Evolutionary conservation across 37 sponge, comb jelly and placozoan species (phyloP).

Genomic region (Diacarnus erythraeanus): DNA sequence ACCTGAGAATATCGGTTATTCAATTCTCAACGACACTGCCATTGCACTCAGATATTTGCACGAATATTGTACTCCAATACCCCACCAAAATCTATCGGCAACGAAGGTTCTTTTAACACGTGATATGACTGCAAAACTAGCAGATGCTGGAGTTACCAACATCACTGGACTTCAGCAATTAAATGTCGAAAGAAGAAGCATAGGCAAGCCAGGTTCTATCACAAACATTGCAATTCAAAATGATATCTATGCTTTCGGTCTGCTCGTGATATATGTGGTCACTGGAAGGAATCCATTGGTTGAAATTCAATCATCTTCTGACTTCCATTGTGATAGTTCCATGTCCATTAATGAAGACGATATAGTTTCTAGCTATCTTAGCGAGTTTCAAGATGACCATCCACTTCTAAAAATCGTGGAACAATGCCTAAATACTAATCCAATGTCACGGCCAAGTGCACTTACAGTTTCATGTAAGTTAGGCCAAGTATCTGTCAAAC

Average conservation of each 20-base stretch:
- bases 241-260: slow-evolving; percentile 43
- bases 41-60: slow-evolving; percentile 51
- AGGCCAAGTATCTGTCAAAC: not conserved
- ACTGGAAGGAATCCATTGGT: slow-evolving; percentile 6
- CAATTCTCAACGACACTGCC: slow-evolving; percentile 47
- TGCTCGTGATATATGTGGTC: slow-evolving; percentile 30
- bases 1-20: slow-evolving; percentile 20
- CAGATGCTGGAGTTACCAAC: slow-evolving; percentile 18
- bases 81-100: slow-evolving; percentile 29
- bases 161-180: not conserved
- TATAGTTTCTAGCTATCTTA: not conserved
- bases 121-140: slow-evolving; percentile 48
- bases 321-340: not conserved
- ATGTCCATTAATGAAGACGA: slow-evolving; percentile 5
- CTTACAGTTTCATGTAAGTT: not conserved
- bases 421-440: slow-evolving; percentile 1
- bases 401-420: slow-evolving; percentile 7
- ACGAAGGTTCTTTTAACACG: slow-evolving; percentile 20
- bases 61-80: slow-evolving; percentile 15
- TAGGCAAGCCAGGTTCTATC: not conserved
- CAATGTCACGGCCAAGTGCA: not conserved
- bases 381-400: not conserved
- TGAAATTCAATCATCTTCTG: not conserved
- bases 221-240: not conserved
- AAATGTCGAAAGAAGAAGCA: not conserved